These are phyloP conservation scores for Myotis davidii DNA, from an alignment of 2,113 vertebrate species.

Conservation along the genomic window DNA sequence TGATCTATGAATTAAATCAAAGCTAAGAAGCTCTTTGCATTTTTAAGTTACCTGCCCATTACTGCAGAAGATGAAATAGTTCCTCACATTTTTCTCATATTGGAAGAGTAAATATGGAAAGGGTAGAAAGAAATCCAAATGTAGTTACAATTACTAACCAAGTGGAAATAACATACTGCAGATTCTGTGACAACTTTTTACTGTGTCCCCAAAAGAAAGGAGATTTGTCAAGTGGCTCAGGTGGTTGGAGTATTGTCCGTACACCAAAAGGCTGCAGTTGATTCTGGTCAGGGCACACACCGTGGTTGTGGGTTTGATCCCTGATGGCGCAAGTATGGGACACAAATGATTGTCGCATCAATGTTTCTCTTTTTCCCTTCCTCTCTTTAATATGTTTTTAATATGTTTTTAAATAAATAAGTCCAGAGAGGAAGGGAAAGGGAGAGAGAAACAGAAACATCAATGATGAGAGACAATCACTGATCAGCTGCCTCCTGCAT, in stretches of 20 bases:
- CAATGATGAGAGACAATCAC: too few species aligned
- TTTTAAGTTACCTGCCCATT: background rate
- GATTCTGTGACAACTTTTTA: background rate
- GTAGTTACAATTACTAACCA: background rate
- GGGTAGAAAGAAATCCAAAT: background rate
- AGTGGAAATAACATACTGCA: background rate
- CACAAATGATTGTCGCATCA: background rate
- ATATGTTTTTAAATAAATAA: too few species aligned
- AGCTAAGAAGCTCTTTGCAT: background rate
- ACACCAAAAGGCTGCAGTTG: background rate
- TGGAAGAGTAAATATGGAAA: background rate
- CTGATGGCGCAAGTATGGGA: background rate
- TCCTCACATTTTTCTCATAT: background rate
- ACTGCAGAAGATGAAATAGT: background rate
- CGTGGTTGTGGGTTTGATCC: background rate
- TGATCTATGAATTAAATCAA: constrained; percentile 23
- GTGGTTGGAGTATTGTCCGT: background rate
- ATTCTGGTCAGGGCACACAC: background rate
- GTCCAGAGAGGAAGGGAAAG: too few species aligned
- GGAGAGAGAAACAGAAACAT: too few species aligned
- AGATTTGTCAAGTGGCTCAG: background rate
- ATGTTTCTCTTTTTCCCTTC: background rate
- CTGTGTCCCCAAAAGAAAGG: background rate
- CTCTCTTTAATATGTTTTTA: background rate
- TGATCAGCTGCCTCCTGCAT: too few species aligned